phyloP scores from a whole-genome alignment of 2,113 vertebrate species.

The Choloepus hoffmanni region DNA sequence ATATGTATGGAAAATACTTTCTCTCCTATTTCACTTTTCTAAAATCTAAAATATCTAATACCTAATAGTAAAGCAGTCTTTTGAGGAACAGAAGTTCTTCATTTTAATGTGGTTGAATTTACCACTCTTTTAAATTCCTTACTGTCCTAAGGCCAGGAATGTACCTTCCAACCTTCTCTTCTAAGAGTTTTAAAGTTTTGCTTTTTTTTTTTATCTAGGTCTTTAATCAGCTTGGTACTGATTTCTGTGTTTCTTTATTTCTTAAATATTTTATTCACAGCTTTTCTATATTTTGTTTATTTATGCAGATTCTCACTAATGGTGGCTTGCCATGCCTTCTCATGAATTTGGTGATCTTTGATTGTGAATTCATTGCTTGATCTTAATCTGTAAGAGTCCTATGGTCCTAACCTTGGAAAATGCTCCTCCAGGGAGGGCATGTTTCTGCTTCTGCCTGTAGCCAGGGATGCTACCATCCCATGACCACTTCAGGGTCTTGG shows the following conservation, averaged over 20 bases:
- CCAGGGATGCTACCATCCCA: neutral
- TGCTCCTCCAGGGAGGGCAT: neutral
- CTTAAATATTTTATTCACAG: neutral
- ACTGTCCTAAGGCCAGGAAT: neutral
- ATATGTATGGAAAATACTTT: neutral
- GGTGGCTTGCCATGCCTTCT: constrained; percentile 10
- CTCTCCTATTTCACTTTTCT: neutral
- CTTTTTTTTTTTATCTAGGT: neutral
- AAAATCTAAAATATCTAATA: neutral
- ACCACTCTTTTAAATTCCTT: constrained; percentile 2
- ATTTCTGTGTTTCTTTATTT: neutral
- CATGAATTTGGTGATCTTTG: neutral
- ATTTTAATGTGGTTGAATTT: neutral
- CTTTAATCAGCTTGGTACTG: neutral
- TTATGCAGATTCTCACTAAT: neutral
- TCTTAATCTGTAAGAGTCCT: neutral
- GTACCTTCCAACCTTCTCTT: neutral
- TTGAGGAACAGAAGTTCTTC: neutral
- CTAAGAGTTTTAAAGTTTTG: neutral
- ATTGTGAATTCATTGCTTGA: neutral
- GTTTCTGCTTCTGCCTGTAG: neutral
- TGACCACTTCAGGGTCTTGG: neutral
- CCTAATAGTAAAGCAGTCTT: neutral
- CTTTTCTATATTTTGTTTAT: neutral
- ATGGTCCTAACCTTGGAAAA: neutral